A percentile compares a stretch with the other conserved stretches of the same genome.
phyloP scores from a whole-genome alignment of 2,113 vertebrate species.

The Phaethornis superciliosus region DNA sequence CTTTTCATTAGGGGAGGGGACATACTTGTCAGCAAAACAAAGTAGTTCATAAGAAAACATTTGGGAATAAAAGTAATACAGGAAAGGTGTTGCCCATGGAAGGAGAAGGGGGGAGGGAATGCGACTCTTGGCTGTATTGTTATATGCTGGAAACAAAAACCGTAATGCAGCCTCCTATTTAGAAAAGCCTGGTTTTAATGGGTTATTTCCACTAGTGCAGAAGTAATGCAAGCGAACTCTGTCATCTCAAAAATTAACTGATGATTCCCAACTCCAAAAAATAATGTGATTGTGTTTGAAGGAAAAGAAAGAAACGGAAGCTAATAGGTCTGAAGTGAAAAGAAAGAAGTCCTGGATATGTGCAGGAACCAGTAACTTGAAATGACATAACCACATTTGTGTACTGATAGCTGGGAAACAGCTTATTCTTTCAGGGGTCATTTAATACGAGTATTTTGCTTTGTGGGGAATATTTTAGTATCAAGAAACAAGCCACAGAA shows the following conservation, averaged over 20 bases:
- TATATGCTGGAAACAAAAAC: neutral
- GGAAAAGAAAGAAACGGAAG: neutral
- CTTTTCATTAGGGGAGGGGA: neutral
- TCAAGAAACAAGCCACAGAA: conserved; percentile 2
- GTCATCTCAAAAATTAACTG: neutral
- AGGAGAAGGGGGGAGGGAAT: neutral
- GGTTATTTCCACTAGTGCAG: neutral
- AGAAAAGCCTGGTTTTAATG: neutral
- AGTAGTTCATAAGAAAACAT: neutral
- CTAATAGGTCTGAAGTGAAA: neutral
- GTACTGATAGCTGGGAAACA: neutral
- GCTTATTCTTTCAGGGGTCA: neutral
- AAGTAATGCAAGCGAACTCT: neutral
- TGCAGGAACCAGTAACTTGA: neutral
- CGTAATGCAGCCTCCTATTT: neutral
- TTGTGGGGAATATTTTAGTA: neutral
- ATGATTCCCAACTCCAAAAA: neutral
- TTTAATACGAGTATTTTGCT: neutral
- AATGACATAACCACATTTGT: neutral
- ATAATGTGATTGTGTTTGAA: neutral
- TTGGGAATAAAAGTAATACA: neutral
- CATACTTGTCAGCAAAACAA: conserved; percentile 17
- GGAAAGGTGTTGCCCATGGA: neutral
- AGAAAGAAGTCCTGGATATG: neutral
- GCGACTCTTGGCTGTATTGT: neutral